Percentiles rank a stretch among this genome's conserved stretches.
These are phyloP conservation scores for Oreochromis niloticus DNA, from an alignment of 2,113 vertebrate species.

Conservation along the genomic window DNA sequence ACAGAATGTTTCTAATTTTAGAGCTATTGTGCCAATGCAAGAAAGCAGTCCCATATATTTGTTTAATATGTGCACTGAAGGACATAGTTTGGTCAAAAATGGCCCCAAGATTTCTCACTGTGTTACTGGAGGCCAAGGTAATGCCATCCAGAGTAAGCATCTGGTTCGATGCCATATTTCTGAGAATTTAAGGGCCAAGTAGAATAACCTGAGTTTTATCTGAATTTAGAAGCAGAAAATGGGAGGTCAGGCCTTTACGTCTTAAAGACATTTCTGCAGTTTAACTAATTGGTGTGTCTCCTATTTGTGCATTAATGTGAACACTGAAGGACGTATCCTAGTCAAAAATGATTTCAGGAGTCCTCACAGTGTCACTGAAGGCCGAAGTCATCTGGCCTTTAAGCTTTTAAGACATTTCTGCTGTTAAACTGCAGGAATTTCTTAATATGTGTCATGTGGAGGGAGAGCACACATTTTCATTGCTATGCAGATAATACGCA, in stretches of 20 bases:
- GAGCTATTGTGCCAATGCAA: background rate
- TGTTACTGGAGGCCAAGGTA: background rate
- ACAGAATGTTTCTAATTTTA: background rate
- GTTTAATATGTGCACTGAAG: background rate
- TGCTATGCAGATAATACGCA: background rate
- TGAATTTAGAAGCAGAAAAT: background rate
- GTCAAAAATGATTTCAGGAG: background rate
- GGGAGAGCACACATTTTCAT: background rate
- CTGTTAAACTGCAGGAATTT: background rate
- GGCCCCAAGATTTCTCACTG: background rate
- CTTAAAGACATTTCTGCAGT: background rate
- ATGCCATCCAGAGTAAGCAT: background rate
- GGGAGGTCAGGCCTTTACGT: background rate
- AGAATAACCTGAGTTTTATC: background rate
- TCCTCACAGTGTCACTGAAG: background rate
- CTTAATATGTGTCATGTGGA: background rate
- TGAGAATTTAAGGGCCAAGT: background rate
- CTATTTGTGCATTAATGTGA: background rate
- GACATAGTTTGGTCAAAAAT: background rate
- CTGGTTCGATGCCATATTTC: background rate
- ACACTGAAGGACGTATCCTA: background rate
- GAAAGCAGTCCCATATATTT: background rate
- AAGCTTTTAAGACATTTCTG: background rate
- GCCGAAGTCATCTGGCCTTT: accelerated
- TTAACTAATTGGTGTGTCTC: background rate